Base-by-base conservation (phyloP, 2,888 invertebrate species). In the Luffia ferchaultella region DNA sequence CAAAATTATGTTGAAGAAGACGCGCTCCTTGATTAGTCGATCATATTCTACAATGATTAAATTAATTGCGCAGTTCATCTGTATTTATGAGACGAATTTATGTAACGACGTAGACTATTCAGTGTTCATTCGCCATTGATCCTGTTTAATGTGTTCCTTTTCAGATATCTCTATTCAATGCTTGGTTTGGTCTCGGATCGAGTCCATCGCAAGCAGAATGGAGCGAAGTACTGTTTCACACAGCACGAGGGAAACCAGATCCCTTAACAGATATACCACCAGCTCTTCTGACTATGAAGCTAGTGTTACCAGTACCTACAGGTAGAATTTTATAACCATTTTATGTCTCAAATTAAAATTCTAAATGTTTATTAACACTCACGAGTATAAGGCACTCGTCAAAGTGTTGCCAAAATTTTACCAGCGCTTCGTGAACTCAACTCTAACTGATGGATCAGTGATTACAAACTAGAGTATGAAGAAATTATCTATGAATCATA, bases 251-350 rank as follows among this genome's bases (percentile, higher is more conserved):
- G 1, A 54, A 56, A 1, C 53, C 67, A 0, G 82, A 82, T 53
- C 76, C 76, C 1, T 60, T 62, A 18, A 77, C 77, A 0, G 79
- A 71, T 19, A 76, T 82, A 50, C 73, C 73, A 2, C 82, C 79
- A 0, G 74, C 79, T 0, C 64, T 82, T 2, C 67, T 64, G 45
- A 73, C 76, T 0, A 51, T 76, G 53, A 73, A 63, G 30, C 51
- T 64, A 16, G 57, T 62, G n/a, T 57, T 60, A 12, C 62, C 67
- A 1, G 18, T 12, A 2, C 15, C 18, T 15, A 16, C 42, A 48
- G 41, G 48, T 48, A 42, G 3, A 20, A 20, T 45, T 45, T 45
- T 45, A 17, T 45, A n/a, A 16, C 15, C 18, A 45, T 45, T 45
- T 45, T 2, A 16, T 45, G 7, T 45, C 2, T 16, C 16, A 16